Percentiles rank a stretch among this genome's conserved stretches.
Conservation (phyloP, 2,797 vertebrate species). For the Enteromius treurensis region DNA sequence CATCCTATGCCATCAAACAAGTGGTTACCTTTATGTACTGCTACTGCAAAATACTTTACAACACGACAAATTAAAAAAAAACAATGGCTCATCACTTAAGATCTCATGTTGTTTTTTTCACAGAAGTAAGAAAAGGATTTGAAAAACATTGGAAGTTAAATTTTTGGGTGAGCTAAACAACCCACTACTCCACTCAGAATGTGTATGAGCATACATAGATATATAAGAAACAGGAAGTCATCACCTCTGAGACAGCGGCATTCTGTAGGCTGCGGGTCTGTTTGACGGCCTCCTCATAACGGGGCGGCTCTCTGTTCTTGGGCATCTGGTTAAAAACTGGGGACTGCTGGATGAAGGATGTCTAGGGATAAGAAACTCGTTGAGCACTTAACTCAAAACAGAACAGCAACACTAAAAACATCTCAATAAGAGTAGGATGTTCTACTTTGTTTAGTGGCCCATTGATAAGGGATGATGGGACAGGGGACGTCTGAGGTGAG, state of each 20-base stretch:
- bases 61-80: no score
- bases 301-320: slow-evolving; percentile 90
- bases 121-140: not conserved
- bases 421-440: not conserved
- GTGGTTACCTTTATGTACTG: not conserved
- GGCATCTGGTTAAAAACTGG: slow-evolving; percentile 75
- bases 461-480: slow-evolving; percentile 78
- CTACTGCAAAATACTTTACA: not conserved
- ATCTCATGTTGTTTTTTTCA: not conserved
- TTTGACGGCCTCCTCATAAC: slow-evolving; percentile 96
- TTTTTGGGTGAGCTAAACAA: not conserved
- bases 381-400: not conserved
- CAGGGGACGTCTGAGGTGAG: slow-evolving; percentile 76
- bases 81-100: not conserved
- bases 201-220: slow-evolving; percentile 7
- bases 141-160: not conserved
- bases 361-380: not conserved
- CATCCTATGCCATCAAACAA: not conserved
- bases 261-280: slow-evolving; percentile 86
- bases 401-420: not conserved
- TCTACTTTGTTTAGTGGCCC: slow-evolving; percentile 86
- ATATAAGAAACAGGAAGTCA: not conserved
- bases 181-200: not conserved
- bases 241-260: slow-evolving; percentile 72
- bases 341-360: slow-evolving; percentile 79